phyloP scores from a whole-genome alignment of 2,888 invertebrate species.

The Raillietiella orientalis region DNA sequence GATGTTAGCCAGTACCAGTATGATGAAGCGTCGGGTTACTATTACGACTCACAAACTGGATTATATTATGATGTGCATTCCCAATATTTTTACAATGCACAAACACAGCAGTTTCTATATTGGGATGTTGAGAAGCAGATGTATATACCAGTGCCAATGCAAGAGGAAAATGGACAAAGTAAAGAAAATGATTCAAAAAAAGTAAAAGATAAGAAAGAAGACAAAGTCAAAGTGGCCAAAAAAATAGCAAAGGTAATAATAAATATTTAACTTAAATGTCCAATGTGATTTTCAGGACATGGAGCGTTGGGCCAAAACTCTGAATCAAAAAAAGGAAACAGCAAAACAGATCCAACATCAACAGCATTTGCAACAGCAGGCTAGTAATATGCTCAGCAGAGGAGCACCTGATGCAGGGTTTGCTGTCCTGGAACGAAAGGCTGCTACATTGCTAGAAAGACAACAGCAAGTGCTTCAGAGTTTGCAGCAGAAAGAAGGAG shows the following conservation, averaged over 20 bases:
- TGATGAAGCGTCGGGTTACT: constrained; percentile 81
- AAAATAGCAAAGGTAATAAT: constrained; percentile 52
- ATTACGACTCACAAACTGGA: constrained; percentile 69
- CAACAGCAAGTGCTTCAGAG: no score
- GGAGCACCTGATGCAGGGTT: constrained; percentile 78
- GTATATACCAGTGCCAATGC: constrained; percentile 11
- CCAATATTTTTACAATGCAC: constrained; percentile 82
- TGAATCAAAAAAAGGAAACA: constrained; percentile 75
- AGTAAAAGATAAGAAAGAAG: constrained; percentile 23
- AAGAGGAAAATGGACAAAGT: constrained; percentile 14
- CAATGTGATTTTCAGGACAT: constrained; percentile 24
- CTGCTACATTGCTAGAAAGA: no score
- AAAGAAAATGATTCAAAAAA: constrained; percentile 33
- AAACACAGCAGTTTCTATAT: constrained; percentile 65
- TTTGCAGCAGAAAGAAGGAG: no score
- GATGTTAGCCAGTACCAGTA: constrained; percentile 72
- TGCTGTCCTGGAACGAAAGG: constrained; percentile 42
- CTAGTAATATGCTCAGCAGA: constrained; percentile 10
- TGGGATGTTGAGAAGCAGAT: constrained; percentile 35
- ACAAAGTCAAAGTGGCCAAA: constrained; percentile 87
- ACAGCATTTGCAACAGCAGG: constrained; percentile 8
- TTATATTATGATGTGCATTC: constrained; percentile 87
- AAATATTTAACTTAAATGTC: background rate
- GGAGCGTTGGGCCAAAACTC: constrained; percentile 81
- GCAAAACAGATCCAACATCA: constrained; percentile 11